Evolutionary conservation across 2,113 vertebrate genomes (phyloP), one percentile per base, ranked within the genome.

Genomic region (Ceuthmochares aereus): DNA sequence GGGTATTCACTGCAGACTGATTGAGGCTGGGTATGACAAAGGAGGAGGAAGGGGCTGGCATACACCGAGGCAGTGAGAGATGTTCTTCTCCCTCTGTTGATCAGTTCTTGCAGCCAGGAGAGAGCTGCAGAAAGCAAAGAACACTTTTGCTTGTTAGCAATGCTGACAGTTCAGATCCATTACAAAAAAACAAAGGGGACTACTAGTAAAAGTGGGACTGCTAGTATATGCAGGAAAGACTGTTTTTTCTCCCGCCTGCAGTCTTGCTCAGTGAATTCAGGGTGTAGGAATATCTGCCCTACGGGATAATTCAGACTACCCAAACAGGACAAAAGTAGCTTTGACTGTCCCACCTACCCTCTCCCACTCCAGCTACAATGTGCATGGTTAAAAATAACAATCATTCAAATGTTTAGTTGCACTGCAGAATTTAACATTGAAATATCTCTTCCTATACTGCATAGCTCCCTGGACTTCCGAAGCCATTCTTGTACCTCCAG

Each of bases 61-160:
- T 7, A 59, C 14, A 21, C 1, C 0, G 2, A 49, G 74, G 42
- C 1, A 3, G 42, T 0, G 1, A 15, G 29, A 84, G 43, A 20
- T 0, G 0, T 55, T 68, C 62, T 5, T 72, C 86, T 80, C 73
- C 26, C 21, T 42, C 47, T 40, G 8, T 20, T 79, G n/a, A 34
- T 85, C 59, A 27, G 59, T 32, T 88, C 63, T 21, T 73, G n/a
- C 29, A 74, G 58, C 14, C 72, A 68, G 62, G 32, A 87, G 32
- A 42, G 18, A 73, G 34, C 12, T 68, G 42, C 27, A 37, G 37
- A 60, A 21, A 55, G 14, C 45, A 56, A n/a, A 14, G 21, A 69
- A 79, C 18, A 7, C 13, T 69, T n/a, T 9, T 43, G 16, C 58
- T 52, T 36, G 15, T 30, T 74, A 70, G 36, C 14, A 66, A 14